These are phyloP conservation scores for Phyllopteryx taeniolatus DNA, from an alignment of 2,113 vertebrate species.

Conservation along the genomic window DNA sequence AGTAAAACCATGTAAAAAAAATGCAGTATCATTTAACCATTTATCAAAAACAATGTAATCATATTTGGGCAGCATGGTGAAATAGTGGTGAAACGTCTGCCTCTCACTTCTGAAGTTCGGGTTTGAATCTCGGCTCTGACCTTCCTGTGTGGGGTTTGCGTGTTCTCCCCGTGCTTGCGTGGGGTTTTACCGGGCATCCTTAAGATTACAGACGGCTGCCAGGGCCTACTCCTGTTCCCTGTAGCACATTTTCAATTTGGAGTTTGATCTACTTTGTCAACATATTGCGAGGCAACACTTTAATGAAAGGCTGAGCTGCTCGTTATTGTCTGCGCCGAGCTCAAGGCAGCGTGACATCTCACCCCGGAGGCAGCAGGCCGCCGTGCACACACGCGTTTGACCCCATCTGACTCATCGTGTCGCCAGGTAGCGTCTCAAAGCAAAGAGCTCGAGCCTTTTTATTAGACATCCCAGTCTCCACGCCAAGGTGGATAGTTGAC, in stretches of 20 bases:
- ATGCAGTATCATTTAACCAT: no score
- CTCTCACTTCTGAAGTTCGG: no score
- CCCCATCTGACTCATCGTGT: background rate
- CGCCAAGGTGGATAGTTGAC: background rate
- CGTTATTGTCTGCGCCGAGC: background rate
- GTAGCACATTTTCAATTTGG: background rate
- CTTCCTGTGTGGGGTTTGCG: no score
- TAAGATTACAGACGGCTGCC: background rate
- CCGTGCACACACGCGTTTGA: constrained; percentile 6
- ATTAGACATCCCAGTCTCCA: constrained; percentile 10
- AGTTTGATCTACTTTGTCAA: constrained; percentile 2
- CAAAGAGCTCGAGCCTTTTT: background rate
- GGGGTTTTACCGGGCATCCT: background rate
- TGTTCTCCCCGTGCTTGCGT: no score
- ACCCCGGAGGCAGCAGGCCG: background rate
- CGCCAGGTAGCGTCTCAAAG: background rate
- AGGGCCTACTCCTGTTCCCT: background rate
- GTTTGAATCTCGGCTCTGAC: no score
- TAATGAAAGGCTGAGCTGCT: background rate
- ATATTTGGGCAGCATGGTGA: no score
- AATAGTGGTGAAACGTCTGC: no score
- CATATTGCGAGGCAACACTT: background rate
- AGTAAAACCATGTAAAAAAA: no score
- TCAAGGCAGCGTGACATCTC: background rate
- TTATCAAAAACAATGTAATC: no score